Evolutionary conservation across 2,888 invertebrate genomes (phyloP).

Genomic region (Drosophila affinis): DNA sequence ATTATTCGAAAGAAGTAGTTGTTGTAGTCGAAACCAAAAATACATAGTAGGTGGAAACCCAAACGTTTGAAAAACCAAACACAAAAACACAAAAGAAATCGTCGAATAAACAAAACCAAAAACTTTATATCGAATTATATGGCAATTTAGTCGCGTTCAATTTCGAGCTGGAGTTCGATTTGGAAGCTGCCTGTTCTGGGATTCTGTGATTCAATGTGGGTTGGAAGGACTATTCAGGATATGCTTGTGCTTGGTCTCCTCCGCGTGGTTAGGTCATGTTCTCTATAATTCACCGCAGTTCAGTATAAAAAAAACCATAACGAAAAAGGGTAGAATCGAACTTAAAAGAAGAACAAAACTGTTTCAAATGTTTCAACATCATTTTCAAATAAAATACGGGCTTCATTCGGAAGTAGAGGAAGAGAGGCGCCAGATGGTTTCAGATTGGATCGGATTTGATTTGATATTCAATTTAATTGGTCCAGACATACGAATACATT

Average conservation of each 20-base stretch:
- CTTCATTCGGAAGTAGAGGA: constrained; percentile 36
- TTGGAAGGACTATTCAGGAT: constrained; percentile 23
- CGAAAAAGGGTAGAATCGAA: constrained; percentile 20
- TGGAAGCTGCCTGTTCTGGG: constrained; percentile 35
- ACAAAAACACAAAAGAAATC: constrained; percentile 9
- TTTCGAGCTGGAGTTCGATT: constrained; percentile 6
- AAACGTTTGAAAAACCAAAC: constrained; percentile 20
- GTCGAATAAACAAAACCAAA: constrained; percentile 27
- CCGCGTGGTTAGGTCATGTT: constrained; percentile 47
- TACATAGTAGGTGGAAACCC: constrained; percentile 14
- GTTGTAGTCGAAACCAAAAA: constrained; percentile 62
- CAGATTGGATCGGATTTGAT: constrained; percentile 49
- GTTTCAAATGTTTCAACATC: constrained; percentile 29
- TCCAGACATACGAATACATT: constrained; percentile 35
- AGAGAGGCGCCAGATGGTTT: constrained; percentile 58
- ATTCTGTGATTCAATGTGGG: constrained; percentile 41
- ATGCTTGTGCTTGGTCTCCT: constrained; percentile 14
- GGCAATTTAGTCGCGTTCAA: constrained; percentile 39
- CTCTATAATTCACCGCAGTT: constrained; percentile 79
- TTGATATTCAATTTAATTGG: constrained; percentile 41
- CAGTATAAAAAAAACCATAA: constrained; percentile 27
- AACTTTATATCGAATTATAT: constrained; percentile 15
- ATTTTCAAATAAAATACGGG: constrained; percentile 43
- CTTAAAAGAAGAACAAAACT: background rate
- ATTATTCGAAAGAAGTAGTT: constrained; percentile 77